Evolutionary conservation across 2,888 invertebrate genomes (phyloP), one percentile per base, ranked within the genome.

Genomic region (Agrotis exclamationis): DNA sequence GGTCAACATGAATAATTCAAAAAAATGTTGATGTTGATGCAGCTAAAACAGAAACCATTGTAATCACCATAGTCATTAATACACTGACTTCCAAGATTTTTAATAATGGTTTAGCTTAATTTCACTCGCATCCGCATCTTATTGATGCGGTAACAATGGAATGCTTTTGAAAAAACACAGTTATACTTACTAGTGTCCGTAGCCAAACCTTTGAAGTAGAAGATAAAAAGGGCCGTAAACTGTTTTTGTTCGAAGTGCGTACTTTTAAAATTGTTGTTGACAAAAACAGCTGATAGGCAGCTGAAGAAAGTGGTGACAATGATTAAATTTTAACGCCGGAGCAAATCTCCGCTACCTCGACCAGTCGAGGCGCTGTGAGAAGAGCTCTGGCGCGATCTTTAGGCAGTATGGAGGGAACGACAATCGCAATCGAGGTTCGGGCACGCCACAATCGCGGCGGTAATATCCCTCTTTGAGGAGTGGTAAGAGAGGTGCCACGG

Each of bases 261-360:
- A 67, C 58, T 72, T 63, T 81, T 68, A 66, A 63, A 65, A 62
- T 72, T 39, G 56, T 9, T 51, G 63, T 53, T 54, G 44, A 79
- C 53, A 82, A 84, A 83, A 82, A 84, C 53, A 0, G 39, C 45
- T 59, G 62, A 65, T 58, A 60, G 74, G 24, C 22, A n/a, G 13
- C 44, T 24, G 24, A 71, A 76, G 84, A 83, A 83, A 83, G 84
- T 73, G 39, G 54, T 63, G n/a, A n/a, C 22, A 13, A 39, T 73
- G 64, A 65, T 71, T 56, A 20, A 63, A 63, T 64, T 60, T 47
- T 33, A 33, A 33, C 33, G 33, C 33, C 28, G 33, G 33, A 1
- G 33, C 33, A 33, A 33, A 33, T 33, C 6, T 33, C 6, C 7
- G 6, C 28, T 28, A 3, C 24, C 24, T 28, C 3, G 28, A 28